A percentile compares a stretch with the other conserved stretches of the same genome.
phyloP scores from a whole-genome alignment of 2,888 invertebrate species.

The Mythimna vitellina region DNA sequence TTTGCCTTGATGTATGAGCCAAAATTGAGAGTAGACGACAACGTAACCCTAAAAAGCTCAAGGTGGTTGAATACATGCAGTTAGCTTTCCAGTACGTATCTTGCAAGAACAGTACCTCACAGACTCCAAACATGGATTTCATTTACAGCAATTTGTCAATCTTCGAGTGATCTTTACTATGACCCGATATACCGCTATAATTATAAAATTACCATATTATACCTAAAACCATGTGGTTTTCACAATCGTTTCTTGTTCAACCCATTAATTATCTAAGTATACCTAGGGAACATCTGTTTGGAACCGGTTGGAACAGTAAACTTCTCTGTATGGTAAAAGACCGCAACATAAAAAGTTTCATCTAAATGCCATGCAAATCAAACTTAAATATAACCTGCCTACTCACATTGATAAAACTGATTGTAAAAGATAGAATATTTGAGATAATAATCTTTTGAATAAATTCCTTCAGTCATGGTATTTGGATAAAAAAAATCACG shows the following conservation, averaged over 20 bases:
- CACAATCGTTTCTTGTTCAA: constrained; percentile 6
- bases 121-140: background rate
- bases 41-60: too few relatives aligned
- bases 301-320: constrained; percentile 21
- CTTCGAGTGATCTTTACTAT: background rate
- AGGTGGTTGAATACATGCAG: too few relatives aligned
- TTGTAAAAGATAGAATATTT: background rate
- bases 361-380: background rate
- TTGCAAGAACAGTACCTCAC: background rate
- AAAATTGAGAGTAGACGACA: too few relatives aligned
- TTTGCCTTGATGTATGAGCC: too few relatives aligned
- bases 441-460: too few relatives aligned
- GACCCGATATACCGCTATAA: background rate
- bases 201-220: background rate
- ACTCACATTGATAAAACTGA: too few relatives aligned
- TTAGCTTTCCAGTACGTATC: background rate
- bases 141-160: background rate
- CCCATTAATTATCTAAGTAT: constrained; percentile 10
- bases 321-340: constrained; percentile 8
- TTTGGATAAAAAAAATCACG: too few relatives aligned
- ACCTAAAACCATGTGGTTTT: background rate
- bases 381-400: background rate
- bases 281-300: background rate
- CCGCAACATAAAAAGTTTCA: background rate
- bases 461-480: too few relatives aligned